A percentile compares a stretch with the other conserved stretches of the same genome.
These are phyloP conservation scores for Balaenoptera acutorostrata DNA, from an alignment of 2,113 vertebrate species.

Conservation along the genomic window DNA sequence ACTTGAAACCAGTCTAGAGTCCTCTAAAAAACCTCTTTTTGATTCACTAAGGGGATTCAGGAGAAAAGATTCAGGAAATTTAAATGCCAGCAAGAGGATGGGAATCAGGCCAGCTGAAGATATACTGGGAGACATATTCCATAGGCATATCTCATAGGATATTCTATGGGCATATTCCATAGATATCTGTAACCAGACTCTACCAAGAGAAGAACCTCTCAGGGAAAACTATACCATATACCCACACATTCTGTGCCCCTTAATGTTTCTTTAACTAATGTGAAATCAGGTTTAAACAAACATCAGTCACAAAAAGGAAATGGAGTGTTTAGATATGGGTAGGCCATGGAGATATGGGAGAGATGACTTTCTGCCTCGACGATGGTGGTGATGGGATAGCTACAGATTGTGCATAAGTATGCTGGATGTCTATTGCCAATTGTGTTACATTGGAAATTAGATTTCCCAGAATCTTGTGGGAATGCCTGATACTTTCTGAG, in stretches of 20 bases:
- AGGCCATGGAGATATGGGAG: neutral
- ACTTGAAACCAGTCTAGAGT: neutral
- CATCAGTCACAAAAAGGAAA: neutral
- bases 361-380: neutral
- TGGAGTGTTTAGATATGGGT: neutral
- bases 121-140: neutral
- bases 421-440: neutral
- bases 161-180: neutral
- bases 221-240: neutral
- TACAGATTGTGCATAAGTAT: neutral
- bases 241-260: neutral
- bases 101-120: neutral
- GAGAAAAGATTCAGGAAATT: neutral
- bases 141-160: neutral
- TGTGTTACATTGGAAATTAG: neutral
- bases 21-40: neutral
- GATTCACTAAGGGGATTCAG: neutral
- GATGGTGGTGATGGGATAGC: neutral
- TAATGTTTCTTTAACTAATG: neutral
- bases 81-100: neutral
- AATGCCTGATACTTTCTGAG: neutral
- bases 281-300: neutral
- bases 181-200: neutral
- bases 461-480: neutral
- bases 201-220: neutral